These are phyloP conservation scores for Mustela lutreola DNA, from an alignment of 2,113 vertebrate species.

Conservation along the genomic window DNA sequence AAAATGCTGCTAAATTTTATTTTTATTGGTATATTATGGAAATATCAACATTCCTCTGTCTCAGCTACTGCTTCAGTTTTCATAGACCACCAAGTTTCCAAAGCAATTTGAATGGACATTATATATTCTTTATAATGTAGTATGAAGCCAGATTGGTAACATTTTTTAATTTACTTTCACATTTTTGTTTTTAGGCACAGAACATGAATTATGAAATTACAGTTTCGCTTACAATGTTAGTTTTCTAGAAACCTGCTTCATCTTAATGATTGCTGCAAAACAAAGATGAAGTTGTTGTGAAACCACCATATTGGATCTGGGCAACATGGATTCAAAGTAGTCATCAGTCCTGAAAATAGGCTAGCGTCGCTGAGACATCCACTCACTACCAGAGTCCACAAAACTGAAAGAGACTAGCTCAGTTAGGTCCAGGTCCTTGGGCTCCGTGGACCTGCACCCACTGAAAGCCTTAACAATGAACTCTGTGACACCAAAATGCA, in stretches of 20 bases:
- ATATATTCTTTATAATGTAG: background rate
- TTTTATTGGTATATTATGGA: background rate
- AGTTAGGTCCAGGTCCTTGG: background rate
- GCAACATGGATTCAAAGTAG: background rate
- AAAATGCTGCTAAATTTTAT: background rate
- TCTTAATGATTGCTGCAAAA: background rate
- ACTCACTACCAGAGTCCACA: background rate
- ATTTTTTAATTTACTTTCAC: background rate
- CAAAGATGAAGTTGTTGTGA: background rate
- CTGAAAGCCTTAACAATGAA: background rate
- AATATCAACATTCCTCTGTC: background rate
- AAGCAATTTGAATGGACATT: background rate
- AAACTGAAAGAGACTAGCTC: background rate
- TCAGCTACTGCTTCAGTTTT: background rate
- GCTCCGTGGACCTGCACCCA: background rate
- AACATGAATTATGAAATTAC: background rate
- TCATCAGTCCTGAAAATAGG: background rate
- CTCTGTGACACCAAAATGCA: background rate
- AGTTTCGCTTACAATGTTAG: background rate
- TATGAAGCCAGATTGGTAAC: background rate
- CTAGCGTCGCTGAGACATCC: background rate
- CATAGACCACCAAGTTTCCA: background rate
- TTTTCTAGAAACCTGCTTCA: background rate
- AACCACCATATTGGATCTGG: background rate
- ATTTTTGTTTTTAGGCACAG: slow-evolving; percentile 1